Base-by-base conservation (phyloP, 2,888 invertebrate species). In the Dusona sp. region DNA sequence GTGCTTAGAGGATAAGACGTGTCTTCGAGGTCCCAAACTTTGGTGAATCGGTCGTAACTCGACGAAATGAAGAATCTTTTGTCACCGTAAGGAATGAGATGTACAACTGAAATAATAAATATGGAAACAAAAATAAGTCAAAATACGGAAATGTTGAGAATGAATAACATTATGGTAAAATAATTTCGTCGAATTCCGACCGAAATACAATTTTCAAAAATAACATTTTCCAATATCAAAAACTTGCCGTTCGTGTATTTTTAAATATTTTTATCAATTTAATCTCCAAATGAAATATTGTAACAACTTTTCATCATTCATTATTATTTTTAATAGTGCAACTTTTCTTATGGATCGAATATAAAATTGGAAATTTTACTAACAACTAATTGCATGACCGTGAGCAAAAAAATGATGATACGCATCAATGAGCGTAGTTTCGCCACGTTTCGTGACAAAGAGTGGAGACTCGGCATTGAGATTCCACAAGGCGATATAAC, bases 11-110 rank as follows among this genome's bases (percentile, higher is more conserved):
- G 95, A 48, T 90, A 90, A 36, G 89, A 92, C 57, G 93, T 91
- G 87, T 95, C 94, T 74, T 95, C 93, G 78, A 97, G 95, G 92
- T 97, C 96, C 97, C 97, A 97, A 81, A 97, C 95, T 93, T 96
- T 96, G 36, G 96, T 95, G 80, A 95, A 95, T 67, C 96, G 96
- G 92, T 97, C 97, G 57, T 95, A 94, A 9, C 96, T 96, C 1
- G 96, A 96, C 0, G 97, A 96, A 61, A 96, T 95, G 73, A 97
- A 93, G 94, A 96, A 97, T 90, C 96, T 95, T 51, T 96, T 96
- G 87, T 96, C 96, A 13, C 95, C 96, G 75, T 94, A 92, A 73
- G 95, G 95, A 81, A 95, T 89, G 68, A 95, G 90, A 65, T 91
- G 89, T 29, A 95, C 87, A 90, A 94, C 95, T 94, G 86, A 48